Percentiles rank a stretch among this genome's conserved stretches.
These are phyloP conservation scores for Stegodyphus mimosarum DNA, from an alignment of 1,140 invertebrate species.

Conservation along the genomic window DNA sequence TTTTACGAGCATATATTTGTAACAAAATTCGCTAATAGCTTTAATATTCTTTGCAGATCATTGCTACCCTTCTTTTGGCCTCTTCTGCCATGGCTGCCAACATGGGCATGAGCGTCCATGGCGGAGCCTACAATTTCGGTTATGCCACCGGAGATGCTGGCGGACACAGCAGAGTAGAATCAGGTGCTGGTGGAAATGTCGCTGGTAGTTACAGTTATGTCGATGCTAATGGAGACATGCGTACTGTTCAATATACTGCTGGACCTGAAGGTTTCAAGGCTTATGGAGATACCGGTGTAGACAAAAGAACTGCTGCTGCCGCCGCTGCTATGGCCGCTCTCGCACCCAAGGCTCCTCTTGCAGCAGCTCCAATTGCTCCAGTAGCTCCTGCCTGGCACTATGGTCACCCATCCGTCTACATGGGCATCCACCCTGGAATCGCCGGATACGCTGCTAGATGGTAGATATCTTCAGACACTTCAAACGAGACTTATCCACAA, in stretches of 20 bases:
- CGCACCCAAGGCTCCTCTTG: slow-evolving; percentile 60
- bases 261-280: slow-evolving; percentile 70
- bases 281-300: slow-evolving; percentile 60
- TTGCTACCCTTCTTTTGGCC: slow-evolving; percentile 19
- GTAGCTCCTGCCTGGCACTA: slow-evolving; percentile 6
- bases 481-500: no score
- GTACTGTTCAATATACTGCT: slow-evolving; percentile 86
- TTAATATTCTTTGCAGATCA: background rate
- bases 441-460: slow-evolving; percentile 27
- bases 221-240: slow-evolving; percentile 81
- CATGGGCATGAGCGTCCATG: slow-evolving; percentile 35
- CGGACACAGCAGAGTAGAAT: slow-evolving; percentile 56
- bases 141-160: slow-evolving; percentile 60
- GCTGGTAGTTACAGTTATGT: slow-evolving; percentile 88
- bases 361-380: slow-evolving; percentile 12
- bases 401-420: background rate
- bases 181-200: slow-evolving; percentile 80
- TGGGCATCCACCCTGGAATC: background rate
- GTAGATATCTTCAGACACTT: background rate
- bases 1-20: no score
- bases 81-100: slow-evolving; percentile 30
- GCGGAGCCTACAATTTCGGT: slow-evolving; percentile 57
- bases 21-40: no score
- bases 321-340: slow-evolving; percentile 61
- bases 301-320: slow-evolving; percentile 60